Percentiles rank a stretch among this genome's conserved stretches.
These are phyloP conservation scores for Procambarus virginalis DNA, from an alignment of 1,140 invertebrate species.

Conservation along the genomic window DNA sequence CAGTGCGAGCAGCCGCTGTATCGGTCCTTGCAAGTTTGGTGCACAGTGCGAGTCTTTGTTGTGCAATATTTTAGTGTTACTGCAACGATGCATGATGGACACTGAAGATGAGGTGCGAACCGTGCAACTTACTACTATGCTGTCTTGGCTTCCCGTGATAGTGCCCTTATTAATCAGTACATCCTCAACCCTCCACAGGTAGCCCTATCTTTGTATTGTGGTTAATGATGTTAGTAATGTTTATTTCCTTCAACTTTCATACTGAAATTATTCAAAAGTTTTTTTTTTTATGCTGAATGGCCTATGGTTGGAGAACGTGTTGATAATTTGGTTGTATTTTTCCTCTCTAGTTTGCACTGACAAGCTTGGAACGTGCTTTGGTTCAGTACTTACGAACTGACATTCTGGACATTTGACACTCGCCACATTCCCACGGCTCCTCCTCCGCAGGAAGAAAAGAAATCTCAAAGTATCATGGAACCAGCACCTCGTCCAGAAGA, in stretches of 20 bases:
- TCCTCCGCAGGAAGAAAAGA: conserved; percentile 66
- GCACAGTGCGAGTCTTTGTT: conserved; percentile 93
- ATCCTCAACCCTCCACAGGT: conserved; percentile 82
- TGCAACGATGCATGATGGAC: conserved; percentile 93
- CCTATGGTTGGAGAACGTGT: neutral
- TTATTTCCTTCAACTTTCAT: neutral
- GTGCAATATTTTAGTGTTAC: conserved; percentile 85
- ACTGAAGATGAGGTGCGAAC: conserved; percentile 99
- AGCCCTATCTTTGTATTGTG: neutral
- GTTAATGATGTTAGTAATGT: neutral
- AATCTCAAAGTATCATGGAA: conserved; percentile 56
- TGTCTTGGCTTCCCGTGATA: conserved; percentile 83
- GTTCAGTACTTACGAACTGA: conserved; percentile 61
- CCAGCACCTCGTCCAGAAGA: conserved; percentile 55
- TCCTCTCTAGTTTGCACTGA: conserved; percentile 56
- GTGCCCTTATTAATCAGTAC: conserved; percentile 85
- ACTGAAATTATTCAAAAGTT: neutral
- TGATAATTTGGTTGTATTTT: neutral
- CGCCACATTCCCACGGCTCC: conserved; percentile 86
- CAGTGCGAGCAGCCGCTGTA: conserved; percentile 96
- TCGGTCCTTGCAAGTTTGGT: conserved; percentile 98
- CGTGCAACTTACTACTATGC: conserved; percentile 97
- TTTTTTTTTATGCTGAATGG: neutral
- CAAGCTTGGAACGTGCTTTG: conserved; percentile 63
- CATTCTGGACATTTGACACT: conserved; percentile 84